Evolutionary conservation across 2,797 vertebrate species (phyloP).

Genomic region (Coregonus ussuriensis): DNA sequence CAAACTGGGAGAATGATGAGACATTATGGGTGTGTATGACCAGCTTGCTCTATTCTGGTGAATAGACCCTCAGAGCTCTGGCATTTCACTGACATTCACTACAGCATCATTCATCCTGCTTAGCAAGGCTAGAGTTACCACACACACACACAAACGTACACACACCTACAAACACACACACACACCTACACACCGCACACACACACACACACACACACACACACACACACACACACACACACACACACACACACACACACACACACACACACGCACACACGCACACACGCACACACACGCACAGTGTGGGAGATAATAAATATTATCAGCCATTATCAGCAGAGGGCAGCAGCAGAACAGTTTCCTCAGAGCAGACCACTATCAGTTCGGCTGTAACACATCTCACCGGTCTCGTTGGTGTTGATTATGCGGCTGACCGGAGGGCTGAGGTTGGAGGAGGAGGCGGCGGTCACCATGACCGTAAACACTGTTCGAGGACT

Average conservation of each 20-base stretch:
- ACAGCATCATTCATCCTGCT: slow-evolving; percentile 67
- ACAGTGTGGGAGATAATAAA: not conserved
- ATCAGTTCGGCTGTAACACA: not conserved
- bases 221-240: not conserved
- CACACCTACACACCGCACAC: not conserved
- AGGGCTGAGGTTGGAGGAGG: slow-evolving; percentile 83
- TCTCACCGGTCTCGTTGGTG: slow-evolving; percentile 85
- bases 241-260: not conserved
- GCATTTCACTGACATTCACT: slow-evolving; percentile 74
- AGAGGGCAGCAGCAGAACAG: slow-evolving; percentile 36
- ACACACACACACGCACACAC: slow-evolving; percentile 11
- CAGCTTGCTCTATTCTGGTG: slow-evolving; percentile 56
- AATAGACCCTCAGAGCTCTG: slow-evolving; percentile 69
- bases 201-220: slow-evolving; percentile 16
- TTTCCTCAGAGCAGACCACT: not conserved
- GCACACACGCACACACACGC: not conserved
- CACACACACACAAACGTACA: slow-evolving; percentile 20
- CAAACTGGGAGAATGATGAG: not conserved
- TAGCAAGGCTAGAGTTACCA: slow-evolving; percentile 67
- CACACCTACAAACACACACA: slow-evolving; percentile 16
- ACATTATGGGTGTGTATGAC: slow-evolving; percentile 15
- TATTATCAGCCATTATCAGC: slow-evolving; percentile 16
- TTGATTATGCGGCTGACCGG: slow-evolving; percentile 86
- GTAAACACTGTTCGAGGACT: slow-evolving; percentile 80
- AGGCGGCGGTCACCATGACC: slow-evolving; percentile 80